These are phyloP conservation scores for Sinelater perroti DNA, from an alignment of 2,888 invertebrate genomes.

Conservation along the genomic window DNA sequence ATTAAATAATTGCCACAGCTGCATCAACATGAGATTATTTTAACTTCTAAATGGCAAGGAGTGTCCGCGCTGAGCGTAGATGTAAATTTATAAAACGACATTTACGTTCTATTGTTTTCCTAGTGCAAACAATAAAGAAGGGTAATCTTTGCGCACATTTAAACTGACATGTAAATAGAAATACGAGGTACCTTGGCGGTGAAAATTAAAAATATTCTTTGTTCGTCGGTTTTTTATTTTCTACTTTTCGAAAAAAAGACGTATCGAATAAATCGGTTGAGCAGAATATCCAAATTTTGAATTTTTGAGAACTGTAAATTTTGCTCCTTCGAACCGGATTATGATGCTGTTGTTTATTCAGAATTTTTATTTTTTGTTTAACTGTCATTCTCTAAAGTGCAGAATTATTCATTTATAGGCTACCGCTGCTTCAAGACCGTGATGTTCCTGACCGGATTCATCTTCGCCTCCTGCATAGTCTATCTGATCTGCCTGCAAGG, in stretches of 20 bases:
- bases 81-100: slow-evolving; percentile 12
- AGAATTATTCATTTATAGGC: slow-evolving; percentile 64
- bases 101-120: slow-evolving; percentile 16
- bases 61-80: slow-evolving; percentile 1
- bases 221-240: too few species aligned
- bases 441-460: slow-evolving; percentile 88
- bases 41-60: slow-evolving; percentile 2
- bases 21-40: background rate
- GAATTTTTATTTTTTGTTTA: background rate
- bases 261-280: too few species aligned
- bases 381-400: background rate
- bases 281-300: background rate
- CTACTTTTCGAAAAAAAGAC: too few species aligned
- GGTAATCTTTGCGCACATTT: slow-evolving; percentile 7
- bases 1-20: too few species aligned
- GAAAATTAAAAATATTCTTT: too few species aligned
- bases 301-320: background rate
- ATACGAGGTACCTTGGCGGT: too few species aligned
- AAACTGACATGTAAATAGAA: slow-evolving; percentile 5
- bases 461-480: slow-evolving; percentile 83
- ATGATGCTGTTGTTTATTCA: background rate
- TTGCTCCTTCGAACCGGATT: background rate
- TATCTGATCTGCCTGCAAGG: slow-evolving; percentile 84
- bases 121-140: background rate
- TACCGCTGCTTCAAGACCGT: slow-evolving; percentile 89